These are phyloP conservation scores for Leucoraja ocellata DNA, from an alignment of 2,797 vertebrate genomes.

Conservation along the genomic window DNA sequence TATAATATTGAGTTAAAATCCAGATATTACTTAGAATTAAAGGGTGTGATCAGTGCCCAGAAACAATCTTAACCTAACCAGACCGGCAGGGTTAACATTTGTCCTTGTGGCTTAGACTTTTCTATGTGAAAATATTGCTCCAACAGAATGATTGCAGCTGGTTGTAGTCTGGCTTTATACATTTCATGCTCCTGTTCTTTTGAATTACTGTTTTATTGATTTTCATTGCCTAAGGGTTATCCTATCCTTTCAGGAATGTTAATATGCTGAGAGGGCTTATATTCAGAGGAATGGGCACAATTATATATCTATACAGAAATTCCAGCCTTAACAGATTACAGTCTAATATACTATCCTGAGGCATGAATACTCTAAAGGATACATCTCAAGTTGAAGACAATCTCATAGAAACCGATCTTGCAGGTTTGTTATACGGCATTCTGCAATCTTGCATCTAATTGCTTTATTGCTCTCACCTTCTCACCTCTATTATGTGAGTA, in stretches of 20 bases:
- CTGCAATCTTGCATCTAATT: background rate
- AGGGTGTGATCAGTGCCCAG: background rate
- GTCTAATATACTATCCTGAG: slow-evolving; percentile 5
- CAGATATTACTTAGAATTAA: too few species aligned
- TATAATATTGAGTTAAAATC: background rate
- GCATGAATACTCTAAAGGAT: slow-evolving; percentile 1
- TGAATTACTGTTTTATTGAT: slow-evolving; percentile 36
- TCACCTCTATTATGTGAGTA: background rate
- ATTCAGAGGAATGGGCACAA: slow-evolving; percentile 36
- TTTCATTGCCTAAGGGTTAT: slow-evolving; percentile 12
- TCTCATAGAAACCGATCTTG: slow-evolving; percentile 19
- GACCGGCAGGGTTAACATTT: background rate
- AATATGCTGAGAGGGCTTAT: slow-evolving; percentile 16
- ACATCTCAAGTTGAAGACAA: slow-evolving; percentile 17
- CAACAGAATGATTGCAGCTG: background rate
- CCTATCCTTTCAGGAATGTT: background rate
- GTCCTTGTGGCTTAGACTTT: background rate
- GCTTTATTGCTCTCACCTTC: background rate
- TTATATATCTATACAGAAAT: background rate
- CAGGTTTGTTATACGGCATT: background rate
- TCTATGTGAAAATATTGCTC: background rate
- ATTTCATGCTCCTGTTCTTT: slow-evolving; percentile 10
- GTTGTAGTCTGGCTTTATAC: background rate
- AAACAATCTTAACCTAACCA: background rate
- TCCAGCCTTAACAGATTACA: slow-evolving; percentile 27